Base-by-base conservation (phyloP, 2,888 invertebrate genomes). In the Metalampra italica region DNA sequence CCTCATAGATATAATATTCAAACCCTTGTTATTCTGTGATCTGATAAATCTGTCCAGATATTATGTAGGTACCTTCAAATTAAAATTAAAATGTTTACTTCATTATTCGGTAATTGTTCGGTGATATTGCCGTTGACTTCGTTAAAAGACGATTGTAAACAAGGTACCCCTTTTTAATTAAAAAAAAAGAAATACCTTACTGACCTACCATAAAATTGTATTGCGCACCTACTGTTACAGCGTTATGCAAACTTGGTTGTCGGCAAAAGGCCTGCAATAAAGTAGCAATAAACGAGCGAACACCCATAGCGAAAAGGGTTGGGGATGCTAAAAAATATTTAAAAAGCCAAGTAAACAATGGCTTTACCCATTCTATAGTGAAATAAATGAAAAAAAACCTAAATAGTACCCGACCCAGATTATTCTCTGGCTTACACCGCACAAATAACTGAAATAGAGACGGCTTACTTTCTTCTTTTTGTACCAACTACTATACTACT, bases 241-340 rank as follows among this genome's bases (percentile, higher is more conserved):
- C 68, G 71, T 79, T 79, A 79, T 74, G 75, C 78, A 82, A 82
- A 77, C 74, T 69, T 69, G 64, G 64, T 65, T 71, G 77, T 71
- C 69, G 75, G 76, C 72, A 65, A 75, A 57, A 71, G 69, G 71
- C 66, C 68, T 60, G 66, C 66, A 76, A 81, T 76, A 80, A 78
- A 80, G 71, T 70, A 76, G 76, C 74, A 78, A 79, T 79, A 78
- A 78, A 73, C 65, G 68, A 67, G 63, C 65, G 78, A 75, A 79
- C 74, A 75, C 71, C 81, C 78, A 75, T 64, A 70, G 66, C 67
- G 70, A 73, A 78, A 82, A 78, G 75, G 80, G 74, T 78, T 74
- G 68, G 62, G 63, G 64, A 56, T 60, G 61, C 59, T 69, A 66
- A 66, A 78, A 75, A 71, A 69, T 62, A 67, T 77, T 70, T 47